Evolutionary conservation across 2,797 vertebrate genomes (phyloP).

Genomic region (Channa striata): DNA sequence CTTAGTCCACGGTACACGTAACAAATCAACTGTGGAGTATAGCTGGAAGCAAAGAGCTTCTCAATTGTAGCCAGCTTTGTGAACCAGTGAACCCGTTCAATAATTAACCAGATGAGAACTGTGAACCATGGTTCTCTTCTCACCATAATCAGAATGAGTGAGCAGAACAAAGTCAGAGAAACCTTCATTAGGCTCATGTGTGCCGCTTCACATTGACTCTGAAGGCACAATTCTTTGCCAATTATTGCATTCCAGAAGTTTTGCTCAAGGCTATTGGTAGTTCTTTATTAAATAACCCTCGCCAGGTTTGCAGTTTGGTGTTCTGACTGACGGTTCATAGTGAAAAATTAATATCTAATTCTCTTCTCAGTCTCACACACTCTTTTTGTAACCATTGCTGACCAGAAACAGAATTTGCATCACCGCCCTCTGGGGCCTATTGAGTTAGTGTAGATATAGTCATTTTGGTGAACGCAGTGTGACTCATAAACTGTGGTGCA

Average conservation of each 20-base stretch:
- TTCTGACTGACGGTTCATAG: constrained; percentile 68
- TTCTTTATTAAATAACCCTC: constrained; percentile 78
- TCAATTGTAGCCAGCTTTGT: constrained; percentile 51
- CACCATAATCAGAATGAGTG: constrained; percentile 44
- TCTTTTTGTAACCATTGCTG: constrained; percentile 51
- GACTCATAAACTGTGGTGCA: constrained; percentile 22
- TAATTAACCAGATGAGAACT: constrained; percentile 60
- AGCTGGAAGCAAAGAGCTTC: constrained; percentile 51
- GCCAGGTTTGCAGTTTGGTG: constrained; percentile 53
- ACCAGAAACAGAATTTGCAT: constrained; percentile 57
- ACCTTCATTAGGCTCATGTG: constrained; percentile 66
- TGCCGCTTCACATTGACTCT: constrained; percentile 51
- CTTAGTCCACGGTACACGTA: not conserved
- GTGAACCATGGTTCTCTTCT: constrained; percentile 19
- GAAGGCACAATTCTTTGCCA: constrained; percentile 74
- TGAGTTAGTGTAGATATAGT: constrained; percentile 55
- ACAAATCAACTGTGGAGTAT: constrained; percentile 52
- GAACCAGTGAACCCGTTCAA: constrained; percentile 57
- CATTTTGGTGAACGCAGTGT: constrained; percentile 42
- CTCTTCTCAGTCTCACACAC: constrained; percentile 43
- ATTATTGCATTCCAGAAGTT: constrained; percentile 77
- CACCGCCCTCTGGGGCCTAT: constrained; percentile 47
- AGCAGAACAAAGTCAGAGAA: constrained; percentile 65
- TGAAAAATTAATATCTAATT: constrained; percentile 72
- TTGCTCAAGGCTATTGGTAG: constrained; percentile 65